phyloP scores from a whole-genome alignment of 30 jellyfish, hydroid and myxozoan species.

The Aurelia coerulea region DNA sequence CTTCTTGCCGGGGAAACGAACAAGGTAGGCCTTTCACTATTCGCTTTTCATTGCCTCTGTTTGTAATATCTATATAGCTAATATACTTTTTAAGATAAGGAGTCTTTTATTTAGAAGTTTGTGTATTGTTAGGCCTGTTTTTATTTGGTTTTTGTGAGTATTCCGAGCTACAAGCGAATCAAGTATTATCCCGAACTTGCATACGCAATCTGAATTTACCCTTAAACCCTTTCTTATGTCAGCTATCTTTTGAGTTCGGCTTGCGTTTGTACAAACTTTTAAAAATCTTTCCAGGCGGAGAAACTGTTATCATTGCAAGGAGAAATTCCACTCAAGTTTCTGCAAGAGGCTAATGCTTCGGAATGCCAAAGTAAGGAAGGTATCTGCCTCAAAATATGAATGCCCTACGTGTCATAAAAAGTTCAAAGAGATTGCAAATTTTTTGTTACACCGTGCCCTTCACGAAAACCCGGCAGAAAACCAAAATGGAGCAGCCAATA shows the following conservation, averaged over 20 bases:
- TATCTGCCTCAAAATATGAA: constrained; percentile 41
- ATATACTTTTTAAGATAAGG: no score
- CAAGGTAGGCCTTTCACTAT: background rate
- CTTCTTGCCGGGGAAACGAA: constrained; percentile 67
- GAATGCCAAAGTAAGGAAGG: constrained; percentile 31
- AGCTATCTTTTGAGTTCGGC: no score
- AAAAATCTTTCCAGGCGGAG: constrained; percentile 23
- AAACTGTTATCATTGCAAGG: constrained; percentile 54
- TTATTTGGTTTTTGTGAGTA: no score
- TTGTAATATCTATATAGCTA: no score
- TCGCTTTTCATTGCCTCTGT: no score
- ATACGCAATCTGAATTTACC: no score
- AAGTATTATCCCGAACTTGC: no score
- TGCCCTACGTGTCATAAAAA: constrained; percentile 63
- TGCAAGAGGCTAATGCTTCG: constrained; percentile 42
- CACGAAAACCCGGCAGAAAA: constrained; percentile 65
- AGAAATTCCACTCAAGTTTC: constrained; percentile 57
- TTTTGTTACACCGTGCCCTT: constrained; percentile 67
- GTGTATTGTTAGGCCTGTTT: no score
- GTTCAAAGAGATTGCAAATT: constrained; percentile 68
- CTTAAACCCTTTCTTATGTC: no score
- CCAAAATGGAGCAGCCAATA: constrained; percentile 39
- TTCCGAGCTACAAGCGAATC: no score
- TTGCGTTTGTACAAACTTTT: no score
- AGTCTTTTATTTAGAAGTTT: no score